These are phyloP conservation scores for Strigamia crassipes DNA, from an alignment of 2,888 invertebrate genomes.

Conservation along the genomic window DNA sequence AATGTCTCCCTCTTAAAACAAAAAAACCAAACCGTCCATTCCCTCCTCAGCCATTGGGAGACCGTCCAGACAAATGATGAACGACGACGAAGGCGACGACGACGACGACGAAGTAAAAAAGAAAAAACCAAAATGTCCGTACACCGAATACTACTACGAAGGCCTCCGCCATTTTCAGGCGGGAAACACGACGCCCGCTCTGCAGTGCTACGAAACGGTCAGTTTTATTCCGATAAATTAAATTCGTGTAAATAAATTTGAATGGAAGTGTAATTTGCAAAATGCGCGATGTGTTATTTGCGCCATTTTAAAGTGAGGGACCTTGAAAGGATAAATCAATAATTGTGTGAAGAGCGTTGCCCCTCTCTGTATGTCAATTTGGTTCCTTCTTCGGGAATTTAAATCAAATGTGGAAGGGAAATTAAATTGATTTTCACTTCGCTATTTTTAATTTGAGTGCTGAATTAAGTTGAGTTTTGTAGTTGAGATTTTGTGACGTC, in stretches of 20 bases:
- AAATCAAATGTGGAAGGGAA: too few species aligned
- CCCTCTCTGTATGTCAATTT: neutral
- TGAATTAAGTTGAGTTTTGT: too few species aligned
- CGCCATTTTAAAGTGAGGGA: neutral
- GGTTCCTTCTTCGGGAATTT: neutral
- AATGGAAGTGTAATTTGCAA: too few species aligned
- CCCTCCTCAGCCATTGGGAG: neutral
- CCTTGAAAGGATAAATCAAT: slow-evolving; percentile 35
- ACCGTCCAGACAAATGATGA: neutral
- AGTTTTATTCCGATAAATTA: too few species aligned
- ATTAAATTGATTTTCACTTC: too few species aligned
- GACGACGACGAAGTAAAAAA: slow-evolving; percentile 12
- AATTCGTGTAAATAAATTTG: too few species aligned
- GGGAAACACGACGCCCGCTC: neutral
- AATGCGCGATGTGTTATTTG: neutral
- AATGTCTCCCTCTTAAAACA: neutral
- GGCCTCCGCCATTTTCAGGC: slow-evolving; percentile 4
- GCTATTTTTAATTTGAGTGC: too few species aligned
- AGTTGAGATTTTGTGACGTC: too few species aligned
- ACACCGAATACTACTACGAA: slow-evolving; percentile 35
- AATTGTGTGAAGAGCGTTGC: slow-evolving; percentile 20
- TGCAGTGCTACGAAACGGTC: slow-evolving; percentile 7
- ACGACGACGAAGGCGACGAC: neutral
- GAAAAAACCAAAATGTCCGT: slow-evolving; percentile 41
- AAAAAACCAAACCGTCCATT: neutral